phyloP scores from a whole-genome alignment of 2,797 vertebrate species.

The Heterohyrax brucei region DNA sequence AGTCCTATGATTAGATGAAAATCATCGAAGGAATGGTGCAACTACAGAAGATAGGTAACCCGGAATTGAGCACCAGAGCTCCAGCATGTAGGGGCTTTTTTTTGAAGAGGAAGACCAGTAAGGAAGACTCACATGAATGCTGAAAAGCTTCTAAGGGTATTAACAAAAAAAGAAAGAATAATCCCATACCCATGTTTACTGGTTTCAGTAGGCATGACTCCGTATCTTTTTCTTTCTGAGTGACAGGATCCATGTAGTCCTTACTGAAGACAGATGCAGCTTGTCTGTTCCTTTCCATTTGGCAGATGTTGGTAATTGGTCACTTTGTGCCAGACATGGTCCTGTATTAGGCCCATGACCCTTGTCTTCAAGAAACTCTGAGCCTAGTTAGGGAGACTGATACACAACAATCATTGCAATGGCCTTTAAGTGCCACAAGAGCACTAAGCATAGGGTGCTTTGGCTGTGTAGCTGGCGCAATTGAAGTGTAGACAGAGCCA shows the following conservation, averaged over 20 bases:
- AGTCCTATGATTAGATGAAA: background rate
- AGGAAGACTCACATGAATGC: background rate
- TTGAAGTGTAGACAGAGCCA: background rate
- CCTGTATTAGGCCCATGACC: background rate
- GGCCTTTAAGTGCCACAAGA: background rate
- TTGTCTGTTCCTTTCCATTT: background rate
- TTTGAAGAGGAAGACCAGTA: background rate
- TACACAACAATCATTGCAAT: background rate
- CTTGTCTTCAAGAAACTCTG: conserved; percentile 30
- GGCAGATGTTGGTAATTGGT: background rate
- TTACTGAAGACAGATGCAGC: background rate
- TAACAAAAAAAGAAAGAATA: background rate
- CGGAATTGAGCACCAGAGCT: background rate
- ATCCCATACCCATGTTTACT: background rate
- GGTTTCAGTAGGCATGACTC: background rate
- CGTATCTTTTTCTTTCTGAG: background rate
- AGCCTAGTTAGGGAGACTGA: background rate
- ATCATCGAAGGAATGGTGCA: background rate
- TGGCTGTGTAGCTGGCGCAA: background rate
- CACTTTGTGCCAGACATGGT: background rate
- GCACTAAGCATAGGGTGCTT: background rate
- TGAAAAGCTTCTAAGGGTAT: background rate
- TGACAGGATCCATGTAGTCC: background rate
- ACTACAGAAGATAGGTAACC: background rate
- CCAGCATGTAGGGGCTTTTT: background rate